Percentiles rank a stretch among this genome's conserved stretches.
Conservation (phyloP, 1,140 invertebrate species). For the Danaus melanippus region DNA sequence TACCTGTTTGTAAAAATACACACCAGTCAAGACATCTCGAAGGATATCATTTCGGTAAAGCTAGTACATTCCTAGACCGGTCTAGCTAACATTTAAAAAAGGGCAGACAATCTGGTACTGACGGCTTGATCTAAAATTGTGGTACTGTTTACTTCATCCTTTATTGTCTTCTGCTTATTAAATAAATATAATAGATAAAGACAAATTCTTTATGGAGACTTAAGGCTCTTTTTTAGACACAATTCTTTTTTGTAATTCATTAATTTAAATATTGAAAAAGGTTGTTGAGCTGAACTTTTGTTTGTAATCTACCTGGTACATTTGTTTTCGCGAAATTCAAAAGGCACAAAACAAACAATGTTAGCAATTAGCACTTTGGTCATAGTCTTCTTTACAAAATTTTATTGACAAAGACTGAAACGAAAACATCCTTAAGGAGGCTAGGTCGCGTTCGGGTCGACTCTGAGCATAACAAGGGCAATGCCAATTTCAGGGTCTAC, state of each 20-base stretch:
- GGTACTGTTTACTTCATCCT: no score
- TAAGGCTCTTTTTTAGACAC: no score
- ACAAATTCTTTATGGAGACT: no score
- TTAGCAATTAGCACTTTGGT: neutral
- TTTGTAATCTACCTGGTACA: no score
- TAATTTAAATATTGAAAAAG: no score
- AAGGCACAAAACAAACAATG: neutral
- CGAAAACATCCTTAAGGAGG: slow-evolving; percentile 28
- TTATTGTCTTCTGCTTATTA: no score
- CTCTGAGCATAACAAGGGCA: slow-evolving; percentile 51
- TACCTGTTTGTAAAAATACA: slow-evolving; percentile 35
- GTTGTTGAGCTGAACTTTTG: no score
- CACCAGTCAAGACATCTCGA: slow-evolving; percentile 24
- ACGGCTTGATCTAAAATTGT: no score
- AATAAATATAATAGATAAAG: no score
- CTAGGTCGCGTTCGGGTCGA: slow-evolving; percentile 48
- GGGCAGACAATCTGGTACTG: slow-evolving; percentile 26
- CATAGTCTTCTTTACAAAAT: neutral
- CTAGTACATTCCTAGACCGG: slow-evolving; percentile 29
- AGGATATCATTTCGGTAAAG: slow-evolving; percentile 31
- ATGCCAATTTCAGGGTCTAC: slow-evolving; percentile 68
- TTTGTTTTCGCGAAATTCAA: no score
- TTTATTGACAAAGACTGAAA: slow-evolving; percentile 1
- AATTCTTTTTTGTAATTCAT: no score
- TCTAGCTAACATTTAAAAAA: slow-evolving; percentile 26